phyloP scores from a whole-genome alignment of 2,113 vertebrate genomes.

The Paralichthys olivaceus region DNA sequence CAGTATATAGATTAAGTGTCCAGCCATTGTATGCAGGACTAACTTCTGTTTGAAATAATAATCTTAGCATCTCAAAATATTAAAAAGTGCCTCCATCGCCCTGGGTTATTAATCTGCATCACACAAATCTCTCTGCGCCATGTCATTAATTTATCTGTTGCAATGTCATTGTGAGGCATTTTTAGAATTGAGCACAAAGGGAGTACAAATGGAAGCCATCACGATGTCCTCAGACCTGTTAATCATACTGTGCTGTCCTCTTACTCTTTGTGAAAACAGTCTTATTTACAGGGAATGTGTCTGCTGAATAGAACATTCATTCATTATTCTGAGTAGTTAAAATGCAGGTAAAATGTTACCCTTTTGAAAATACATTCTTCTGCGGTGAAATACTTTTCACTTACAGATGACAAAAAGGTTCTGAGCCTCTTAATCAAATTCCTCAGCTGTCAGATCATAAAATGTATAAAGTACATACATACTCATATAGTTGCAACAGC shows the following conservation, averaged over 20 bases:
- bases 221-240: conserved; percentile 20
- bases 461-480: conserved; percentile 1
- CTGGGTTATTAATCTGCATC: too few relatives aligned
- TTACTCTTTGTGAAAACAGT: neutral
- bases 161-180: neutral
- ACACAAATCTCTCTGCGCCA: neutral
- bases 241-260: conserved; percentile 4
- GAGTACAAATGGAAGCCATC: conserved; percentile 2
- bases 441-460: neutral
- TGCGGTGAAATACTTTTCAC: neutral
- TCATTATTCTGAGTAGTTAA: neutral
- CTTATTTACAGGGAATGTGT: neutral
- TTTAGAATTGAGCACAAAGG: neutral
- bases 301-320: conserved; percentile 9
- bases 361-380: neutral
- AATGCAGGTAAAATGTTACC: neutral
- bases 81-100: too few relatives aligned
- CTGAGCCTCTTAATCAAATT: neutral
- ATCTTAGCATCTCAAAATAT: too few relatives aligned
- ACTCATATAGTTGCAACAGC: conserved; percentile 18
- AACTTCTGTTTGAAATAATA: too few relatives aligned
- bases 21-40: too few relatives aligned
- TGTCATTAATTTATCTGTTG: neutral
- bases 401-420: neutral
- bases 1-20: too few relatives aligned